A percentile compares a stretch with the other conserved stretches of the same genome.
Conservation (phyloP, 2,888 invertebrate genomes). For the Lithophane semibrunnea region DNA sequence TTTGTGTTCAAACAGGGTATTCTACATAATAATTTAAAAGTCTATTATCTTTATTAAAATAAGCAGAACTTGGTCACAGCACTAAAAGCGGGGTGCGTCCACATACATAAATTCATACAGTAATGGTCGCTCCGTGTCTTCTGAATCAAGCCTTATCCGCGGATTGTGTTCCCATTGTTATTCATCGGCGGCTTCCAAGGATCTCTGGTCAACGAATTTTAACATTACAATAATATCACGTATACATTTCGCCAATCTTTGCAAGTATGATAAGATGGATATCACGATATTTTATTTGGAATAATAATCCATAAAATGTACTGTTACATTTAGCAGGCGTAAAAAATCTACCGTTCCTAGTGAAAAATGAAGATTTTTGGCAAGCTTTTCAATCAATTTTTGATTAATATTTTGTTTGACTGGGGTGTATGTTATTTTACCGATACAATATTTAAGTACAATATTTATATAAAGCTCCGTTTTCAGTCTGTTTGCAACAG, state of each 20-base stretch:
- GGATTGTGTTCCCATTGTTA: constrained; percentile 82
- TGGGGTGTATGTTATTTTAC: neutral
- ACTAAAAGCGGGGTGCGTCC: constrained; percentile 51
- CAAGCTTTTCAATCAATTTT: neutral
- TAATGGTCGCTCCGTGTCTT: constrained; percentile 84
- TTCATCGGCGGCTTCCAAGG: constrained; percentile 78
- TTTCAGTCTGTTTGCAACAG: neutral
- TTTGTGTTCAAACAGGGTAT: neutral
- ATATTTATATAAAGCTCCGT: too few relatives aligned
- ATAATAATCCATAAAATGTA: neutral
- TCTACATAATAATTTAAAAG: neutral
- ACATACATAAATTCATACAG: constrained; percentile 88
- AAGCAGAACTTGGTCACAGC: constrained; percentile 28
- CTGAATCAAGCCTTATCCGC: constrained; percentile 71
- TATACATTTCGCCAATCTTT: constrained; percentile 57
- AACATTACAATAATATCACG: constrained; percentile 76
- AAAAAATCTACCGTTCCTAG: neutral
- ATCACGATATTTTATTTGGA: constrained; percentile 40
- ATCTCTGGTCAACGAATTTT: constrained; percentile 78
- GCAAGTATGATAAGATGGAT: constrained; percentile 52
- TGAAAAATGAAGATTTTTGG: neutral
- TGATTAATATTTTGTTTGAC: neutral
- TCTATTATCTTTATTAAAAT: constrained; percentile 22
- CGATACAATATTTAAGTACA: neutral
- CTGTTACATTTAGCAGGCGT: neutral